Base-by-base conservation (phyloP, 2,113 vertebrate genomes). In the Elephantulus edwardii region DNA sequence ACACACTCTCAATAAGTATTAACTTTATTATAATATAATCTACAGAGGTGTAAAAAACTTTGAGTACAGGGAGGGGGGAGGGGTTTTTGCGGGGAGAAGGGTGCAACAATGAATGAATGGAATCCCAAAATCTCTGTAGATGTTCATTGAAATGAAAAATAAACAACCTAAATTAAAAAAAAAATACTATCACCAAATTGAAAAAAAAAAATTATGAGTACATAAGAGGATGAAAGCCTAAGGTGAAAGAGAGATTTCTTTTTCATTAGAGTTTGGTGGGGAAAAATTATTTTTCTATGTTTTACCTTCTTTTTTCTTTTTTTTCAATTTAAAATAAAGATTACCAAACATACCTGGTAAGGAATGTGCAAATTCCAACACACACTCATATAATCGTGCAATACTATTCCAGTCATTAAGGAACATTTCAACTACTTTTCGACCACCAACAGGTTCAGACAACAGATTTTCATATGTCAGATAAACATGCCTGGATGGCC, bases 381-480 rank as follows among this genome's bases (percentile, higher is more conserved):
- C 98, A 97, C 99, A 99, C 82, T 99, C 98, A 88, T 99, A 99
- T 76, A 99, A 98, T 91, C 98, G 98, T 93, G 99, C 99, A 48
- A 99, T 99, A 86, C 98, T 98, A 84, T 97, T 99, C 99, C 99
- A 99, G 96, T 99, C 99, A 56, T 99, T 99, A 3, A 99, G 98
- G 93, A 99, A 99, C 98, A 99, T 99, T 97, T 99, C 99, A 30
- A 99, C 99, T 68, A 99, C 99, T 97, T 99, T 99, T 83, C 98
- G 98, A 56, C 99, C 99, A 46, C 99, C 99, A 95, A 99, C 99
- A 0, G 99, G 99, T 96, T 99, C 99, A 20, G 99, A 99, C 50
- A 99, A 96, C 24, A 99, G 98, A 96, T 99, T 99, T 97, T 99
- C 99, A 89, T 99, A 99, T 0, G 98, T 99, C 96, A 99, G 97